Evolutionary conservation across 2,113 vertebrate genomes (phyloP), one percentile per base, ranked within the genome.

Genomic region (Benthochromis sp.): DNA sequence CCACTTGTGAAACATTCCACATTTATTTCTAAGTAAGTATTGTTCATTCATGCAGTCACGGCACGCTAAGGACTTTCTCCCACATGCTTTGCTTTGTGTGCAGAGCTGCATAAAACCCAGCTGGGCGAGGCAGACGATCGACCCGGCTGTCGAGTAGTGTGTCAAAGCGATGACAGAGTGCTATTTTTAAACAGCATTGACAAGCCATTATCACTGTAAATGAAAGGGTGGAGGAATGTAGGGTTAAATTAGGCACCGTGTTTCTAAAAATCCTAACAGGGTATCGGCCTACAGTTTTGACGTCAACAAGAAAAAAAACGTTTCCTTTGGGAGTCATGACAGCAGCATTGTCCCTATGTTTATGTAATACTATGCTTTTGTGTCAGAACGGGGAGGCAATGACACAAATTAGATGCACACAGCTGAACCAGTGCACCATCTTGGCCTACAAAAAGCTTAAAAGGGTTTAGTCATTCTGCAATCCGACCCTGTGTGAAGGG

Each of bases 181-280:
- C 86, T 95, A 92, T 94, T 92, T 94, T 87, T 92, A 94, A 87
- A 73, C 2, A 24, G 13, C 38, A 53, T 5, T 86, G 88, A 92
- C 83, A 73, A 52, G 69, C 71, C 2, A 2, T 31, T 71, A 86
- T 84, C 79, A 19, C 12, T 82, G 59, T 54, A 5, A 86, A 85
- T 81, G 81, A 83, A 78, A 87, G 73, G 80, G 85, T 21, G 86
- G 78, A 63, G 57, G 61, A 92, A 93, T 19, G 81, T 40, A 3
- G 16, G 6, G 63, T 73, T 80, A 87, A 89, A 91, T 90, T 81
- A 83, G 34, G 79, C 45, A 3, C 27, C 16, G 36, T 82, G 80
- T 91, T 84, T 87, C 87, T 45, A 24, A 85, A 63, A 89, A 87
- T 57, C 81, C 40, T 29, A 50, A 31, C 24, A 8, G 36, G 50